Evolutionary conservation across 2,888 invertebrate species (phyloP), one percentile per base, ranked within the genome.

Genomic region (Lepidonotus clava): DNA sequence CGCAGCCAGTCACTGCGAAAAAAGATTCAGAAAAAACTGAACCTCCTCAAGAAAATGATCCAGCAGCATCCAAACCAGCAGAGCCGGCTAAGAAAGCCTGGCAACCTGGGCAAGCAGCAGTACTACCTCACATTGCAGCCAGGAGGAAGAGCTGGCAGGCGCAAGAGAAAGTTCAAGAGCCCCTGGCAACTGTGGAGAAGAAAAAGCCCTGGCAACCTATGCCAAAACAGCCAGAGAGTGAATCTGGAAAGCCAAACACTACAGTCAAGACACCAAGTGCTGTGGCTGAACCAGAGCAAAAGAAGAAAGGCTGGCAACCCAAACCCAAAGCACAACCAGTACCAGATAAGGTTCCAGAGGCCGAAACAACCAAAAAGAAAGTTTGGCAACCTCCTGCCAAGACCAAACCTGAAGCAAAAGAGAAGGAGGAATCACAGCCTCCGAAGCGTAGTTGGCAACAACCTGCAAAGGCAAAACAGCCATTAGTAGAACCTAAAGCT

Each of bases 131-230:
- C 8, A 14, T 5, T 1, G 71, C 11, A 1, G 18, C 71, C 14
- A 34, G 71, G 11, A 71, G 71, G 21, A 71, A 71, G 71, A 71
- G 71, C 36, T 71, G 71, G 71, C 71, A 71, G n/a, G 71, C 36
- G 0, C 38, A 34, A 36, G 1, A 36, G 71, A 71, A 21, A 71
- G 38, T 4, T 5, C 71, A 6, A 71, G 21, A 18, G 71, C 71
- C 66, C 14, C 11, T 28, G 38, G 71, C 1, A 21, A 71, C 34
- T 38, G 38, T 1, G 24, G 21, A 14, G 6, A 18, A 21, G 8
- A 71, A 71, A 34, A 36, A 34, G 71, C 36, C 34, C 0, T 71
- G 34, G 66, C 24, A 24, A 71, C 0, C 2, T 71, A 11, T 36
- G 71, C 18, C 71, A 34, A 71, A 38, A 14, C n/a, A n/a, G n/a